These are phyloP conservation scores for Nycticryphes semicollaris DNA, from an alignment of 2,113 vertebrate species.

Conservation along the genomic window DNA sequence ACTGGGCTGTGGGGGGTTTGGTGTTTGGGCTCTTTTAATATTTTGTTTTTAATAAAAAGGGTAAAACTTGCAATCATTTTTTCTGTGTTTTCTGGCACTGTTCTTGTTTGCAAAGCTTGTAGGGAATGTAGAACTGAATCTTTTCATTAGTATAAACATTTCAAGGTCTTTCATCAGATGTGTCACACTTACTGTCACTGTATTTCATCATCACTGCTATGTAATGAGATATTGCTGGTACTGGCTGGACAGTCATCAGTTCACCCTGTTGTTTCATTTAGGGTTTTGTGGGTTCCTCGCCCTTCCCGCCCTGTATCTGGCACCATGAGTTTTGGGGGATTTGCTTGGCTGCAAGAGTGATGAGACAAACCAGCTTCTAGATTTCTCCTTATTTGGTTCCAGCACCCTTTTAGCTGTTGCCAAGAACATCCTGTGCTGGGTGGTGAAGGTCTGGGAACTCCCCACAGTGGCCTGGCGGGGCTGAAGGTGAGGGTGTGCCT, in stretches of 20 bases:
- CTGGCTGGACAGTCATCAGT: background rate
- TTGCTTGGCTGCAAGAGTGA: background rate
- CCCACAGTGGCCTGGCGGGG: accelerated
- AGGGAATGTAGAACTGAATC: background rate
- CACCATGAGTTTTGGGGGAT: background rate
- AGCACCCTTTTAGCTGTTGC: background rate
- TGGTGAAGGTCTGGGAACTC: constrained; percentile 16
- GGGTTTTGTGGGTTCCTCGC: background rate
- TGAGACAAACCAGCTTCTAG: background rate
- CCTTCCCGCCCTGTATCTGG: accelerated
- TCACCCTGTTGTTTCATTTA: background rate
- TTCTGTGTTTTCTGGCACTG: background rate
- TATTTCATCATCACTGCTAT: background rate
- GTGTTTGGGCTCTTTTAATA: background rate
- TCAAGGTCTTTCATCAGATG: background rate
- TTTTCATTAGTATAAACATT: background rate
- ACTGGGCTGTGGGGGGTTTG: background rate
- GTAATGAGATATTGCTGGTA: background rate
- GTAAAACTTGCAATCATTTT: background rate
- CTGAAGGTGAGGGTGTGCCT: no score
- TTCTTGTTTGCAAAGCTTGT: background rate
- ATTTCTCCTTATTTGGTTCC: background rate
- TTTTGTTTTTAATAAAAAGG: background rate
- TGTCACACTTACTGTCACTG: background rate
- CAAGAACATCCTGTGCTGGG: background rate